Percentiles rank a stretch among this genome's conserved stretches.
phyloP scores from a whole-genome alignment of 2,888 invertebrate species.

The Calameuta filiformis region DNA sequence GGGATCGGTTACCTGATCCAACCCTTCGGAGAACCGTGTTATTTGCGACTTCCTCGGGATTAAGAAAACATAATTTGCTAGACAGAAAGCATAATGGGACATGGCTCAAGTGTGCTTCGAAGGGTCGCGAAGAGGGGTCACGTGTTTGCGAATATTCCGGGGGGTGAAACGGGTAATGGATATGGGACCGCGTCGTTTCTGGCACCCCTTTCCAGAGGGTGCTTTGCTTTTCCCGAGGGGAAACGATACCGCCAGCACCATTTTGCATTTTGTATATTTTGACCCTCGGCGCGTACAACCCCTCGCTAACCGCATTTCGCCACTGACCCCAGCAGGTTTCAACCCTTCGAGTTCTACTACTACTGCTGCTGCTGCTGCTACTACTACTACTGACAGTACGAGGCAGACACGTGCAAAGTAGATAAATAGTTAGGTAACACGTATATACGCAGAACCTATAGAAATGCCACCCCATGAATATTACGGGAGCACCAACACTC shows the following conservation, averaged over 20 bases:
- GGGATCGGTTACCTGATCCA: not conserved
- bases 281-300: slow-evolving; percentile 28
- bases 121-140: slow-evolving; percentile 29
- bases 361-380: too few relatives aligned
- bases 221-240: not conserved
- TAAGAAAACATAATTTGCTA: slow-evolving; percentile 44
- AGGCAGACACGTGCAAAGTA: not conserved
- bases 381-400: not conserved
- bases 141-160: slow-evolving; percentile 39
- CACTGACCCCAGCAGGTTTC: not conserved
- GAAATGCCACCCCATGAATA: not conserved
- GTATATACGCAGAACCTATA: slow-evolving; percentile 2
- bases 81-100: slow-evolving; percentile 11
- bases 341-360: not conserved
- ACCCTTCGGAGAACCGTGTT: not conserved
- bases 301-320: slow-evolving; percentile 20
- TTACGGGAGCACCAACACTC: not conserved
- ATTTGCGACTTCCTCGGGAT: slow-evolving; percentile 16
- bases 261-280: slow-evolving; percentile 42
- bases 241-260: slow-evolving; percentile 24
- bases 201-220: slow-evolving; percentile 13
- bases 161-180: slow-evolving; percentile 48
- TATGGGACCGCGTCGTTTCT: slow-evolving; percentile 34
- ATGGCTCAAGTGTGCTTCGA: not conserved
- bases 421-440: slow-evolving; percentile 4